Conservation (phyloP, 2,888 invertebrate genomes). For the Zhuqinia jingwanae region DNA sequence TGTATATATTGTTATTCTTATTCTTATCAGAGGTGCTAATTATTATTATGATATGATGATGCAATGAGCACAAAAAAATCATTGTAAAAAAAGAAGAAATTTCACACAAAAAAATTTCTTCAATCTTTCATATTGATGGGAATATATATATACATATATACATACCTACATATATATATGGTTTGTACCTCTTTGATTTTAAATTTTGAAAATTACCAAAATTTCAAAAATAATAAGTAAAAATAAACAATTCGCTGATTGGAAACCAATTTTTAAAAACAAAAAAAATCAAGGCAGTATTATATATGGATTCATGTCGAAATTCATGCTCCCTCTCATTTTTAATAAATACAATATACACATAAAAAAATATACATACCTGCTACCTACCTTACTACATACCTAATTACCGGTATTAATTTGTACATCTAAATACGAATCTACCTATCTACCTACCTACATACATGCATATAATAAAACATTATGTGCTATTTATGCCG, state of each 20-base stretch:
- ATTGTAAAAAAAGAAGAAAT: not conserved
- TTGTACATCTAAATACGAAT: slow-evolving; percentile 24
- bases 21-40: slow-evolving; percentile 33
- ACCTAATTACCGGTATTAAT: slow-evolving; percentile 26
- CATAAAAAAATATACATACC: too few relatives aligned
- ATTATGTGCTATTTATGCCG: slow-evolving; percentile 3
- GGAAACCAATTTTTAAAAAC: not conserved
- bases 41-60: too few relatives aligned
- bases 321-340: too few relatives aligned
- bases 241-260: too few relatives aligned
- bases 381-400: too few relatives aligned
- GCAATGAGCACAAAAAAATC: too few relatives aligned
- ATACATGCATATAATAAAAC: not conserved
- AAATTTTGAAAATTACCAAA: too few relatives aligned
- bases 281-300: slow-evolving; percentile 34
- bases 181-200: too few relatives aligned
- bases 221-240: too few relatives aligned
- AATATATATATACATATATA: not conserved
- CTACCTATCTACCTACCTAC: too few relatives aligned
- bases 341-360: not conserved
- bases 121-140: not conserved
- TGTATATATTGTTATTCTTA: slow-evolving; percentile 1
- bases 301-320: slow-evolving; percentile 7
- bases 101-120: not conserved
- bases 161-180: not conserved